Percentiles rank a stretch among this genome's conserved stretches.
Conservation (phyloP, 2,888 invertebrate genomes). For the Conops quadrifasciatus region DNA sequence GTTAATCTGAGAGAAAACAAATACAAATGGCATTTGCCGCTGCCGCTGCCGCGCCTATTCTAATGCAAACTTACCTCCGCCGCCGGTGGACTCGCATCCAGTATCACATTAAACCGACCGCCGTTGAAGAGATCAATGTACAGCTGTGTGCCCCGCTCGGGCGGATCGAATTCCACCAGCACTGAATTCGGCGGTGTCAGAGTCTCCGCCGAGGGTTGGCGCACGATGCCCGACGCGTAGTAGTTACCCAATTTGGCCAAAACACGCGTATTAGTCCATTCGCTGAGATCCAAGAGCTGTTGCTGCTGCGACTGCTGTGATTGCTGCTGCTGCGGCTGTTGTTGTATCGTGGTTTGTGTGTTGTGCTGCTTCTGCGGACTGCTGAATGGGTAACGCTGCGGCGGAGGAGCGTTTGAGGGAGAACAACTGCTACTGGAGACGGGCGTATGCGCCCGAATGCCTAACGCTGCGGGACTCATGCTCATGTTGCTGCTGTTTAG, state of each 20-base stretch:
- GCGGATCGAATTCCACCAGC: conserved; percentile 83
- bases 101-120: conserved; percentile 86
- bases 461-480: conserved; percentile 8
- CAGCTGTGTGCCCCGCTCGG: conserved; percentile 74
- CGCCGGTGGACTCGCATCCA: conserved; percentile 89
- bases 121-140: conserved; percentile 81
- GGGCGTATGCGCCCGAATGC: conserved; percentile 51
- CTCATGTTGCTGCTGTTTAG: conserved; percentile 43
- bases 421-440: conserved; percentile 46
- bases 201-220: conserved; percentile 70
- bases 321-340: conserved; percentile 46
- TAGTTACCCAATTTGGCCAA: conserved; percentile 84
- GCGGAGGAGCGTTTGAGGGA: conserved; percentile 40
- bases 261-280: conserved; percentile 93
- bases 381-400: conserved; percentile 54
- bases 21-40: neutral
- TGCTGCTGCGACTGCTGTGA: conserved; percentile 47
- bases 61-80: conserved; percentile 71
- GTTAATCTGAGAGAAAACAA: conserved; percentile 69
- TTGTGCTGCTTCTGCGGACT: conserved; percentile 48
- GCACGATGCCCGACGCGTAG: conserved; percentile 89
- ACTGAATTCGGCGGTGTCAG: conserved; percentile 71
- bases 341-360: conserved; percentile 30
- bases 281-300: conserved; percentile 79
- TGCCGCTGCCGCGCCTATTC: neutral